Base-by-base conservation (phyloP, 2,888 invertebrate species). In the Liodrosophila aerea region DNA sequence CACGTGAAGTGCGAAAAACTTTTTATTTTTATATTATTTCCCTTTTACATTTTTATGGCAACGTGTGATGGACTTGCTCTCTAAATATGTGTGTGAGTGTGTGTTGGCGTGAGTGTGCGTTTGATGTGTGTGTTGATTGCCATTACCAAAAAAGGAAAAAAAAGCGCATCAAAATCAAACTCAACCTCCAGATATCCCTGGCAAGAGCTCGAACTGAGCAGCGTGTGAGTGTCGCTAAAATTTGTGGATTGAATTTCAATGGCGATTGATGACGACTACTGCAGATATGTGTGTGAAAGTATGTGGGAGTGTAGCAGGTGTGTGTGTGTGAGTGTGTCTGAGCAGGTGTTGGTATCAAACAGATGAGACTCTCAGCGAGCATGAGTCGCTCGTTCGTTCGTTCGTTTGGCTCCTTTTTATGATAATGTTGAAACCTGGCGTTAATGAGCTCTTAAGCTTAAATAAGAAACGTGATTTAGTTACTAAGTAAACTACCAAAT, bases 371-470 rank as follows among this genome's bases (percentile, higher is more conserved):
- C 22, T 22, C 5, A 4, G 22, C 22, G 5, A 22, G 22, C 5
- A 2, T 22, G 70, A 67, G 58, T 61, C 67, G 45, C 27, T 18
- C 16, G 33, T 33, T 61, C 67, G 45, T 16, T 18, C 16, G 33
- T 33, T 47, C 18, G 52, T 58, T 69, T 65, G 61, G 61, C 49
- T 61, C 57, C 70, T 66, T 84, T 85, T 86, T 86, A 86, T 85
- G 85, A 81, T 85, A 81, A 86, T 82, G 80, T 72, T 76, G 52
- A 65, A 67, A 73, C 77, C 80, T 77, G 82, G 64, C 82, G 73
- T 82, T 85, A 83, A 81, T 87, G 86, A 87, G 87, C 85, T 85
- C 86, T 87, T 86, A 80, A 86, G 86, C 86, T 81, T 75, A 87
- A 86, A 86, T 87, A 86, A 85, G 87, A 81, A 80, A 83, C 86